Base-by-base conservation (phyloP, 2,113 vertebrate genomes). In the Smithornis capensis region DNA sequence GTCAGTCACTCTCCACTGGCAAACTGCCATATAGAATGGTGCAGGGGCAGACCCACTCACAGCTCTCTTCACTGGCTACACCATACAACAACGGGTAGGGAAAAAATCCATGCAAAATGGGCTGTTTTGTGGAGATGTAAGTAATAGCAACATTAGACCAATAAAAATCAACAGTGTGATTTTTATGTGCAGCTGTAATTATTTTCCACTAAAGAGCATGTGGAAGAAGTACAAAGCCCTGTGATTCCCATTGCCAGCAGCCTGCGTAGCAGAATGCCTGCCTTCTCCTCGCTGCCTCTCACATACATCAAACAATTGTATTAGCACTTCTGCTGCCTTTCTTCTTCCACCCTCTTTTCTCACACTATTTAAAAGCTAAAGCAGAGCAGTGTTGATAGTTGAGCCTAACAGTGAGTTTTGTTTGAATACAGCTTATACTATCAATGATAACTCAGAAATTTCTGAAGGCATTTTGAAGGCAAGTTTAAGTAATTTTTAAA, bases 281-380 rank as follows among this genome's bases (percentile, higher is more conserved):
- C 77, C n/a, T 6, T 38, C 64, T 91, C 50, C 65, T 90, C 47
- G 4, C 83, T 75, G 80, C 75, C 40, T 68, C 81, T 65, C 8
- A 0, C 49, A 70, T 40, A 82, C 73, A 94, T 97, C 81, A 89
- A 91, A 90, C 82, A 90, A 70, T 89, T 68, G 83, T 40, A 82
- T 87, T 95, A 87, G 91, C 69, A 83, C 90, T 70, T 97, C 89
- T 96, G 82, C 82, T 85, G 91, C 83, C 53, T 92, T 97, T 95
- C 83, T 83, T 95, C 77, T 80, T 28, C 70, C 69, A 81, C 95
- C 59, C 84, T 69, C 63, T 69, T 67, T 68, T 91, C 93, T 93
- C 83, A 65, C 64, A 47, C 74, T 44, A 50, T 92, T 93, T 88
- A 90, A 59, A 88, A 96, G 92, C 57, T 55, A 93, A 95, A 91